Evolutionary conservation across 2,113 vertebrate species (phyloP), one percentile per base, ranked within the genome.

Genomic region (Saimiri boliviensis): DNA sequence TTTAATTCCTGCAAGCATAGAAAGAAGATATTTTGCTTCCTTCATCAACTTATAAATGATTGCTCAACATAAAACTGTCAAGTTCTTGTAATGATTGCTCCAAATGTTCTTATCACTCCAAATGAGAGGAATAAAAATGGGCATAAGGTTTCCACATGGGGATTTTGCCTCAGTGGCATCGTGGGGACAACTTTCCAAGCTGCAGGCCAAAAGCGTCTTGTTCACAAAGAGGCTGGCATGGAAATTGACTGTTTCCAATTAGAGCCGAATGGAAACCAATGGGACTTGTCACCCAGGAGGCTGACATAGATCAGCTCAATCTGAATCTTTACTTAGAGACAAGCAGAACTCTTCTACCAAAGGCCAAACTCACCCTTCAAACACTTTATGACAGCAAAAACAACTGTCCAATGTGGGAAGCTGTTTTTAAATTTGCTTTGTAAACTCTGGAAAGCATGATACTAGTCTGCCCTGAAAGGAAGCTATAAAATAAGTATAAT

Each of bases 241-340:
- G 81, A 91, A 94, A 90, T 70, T 32, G 81, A 68, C 86, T 96
- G 88, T 91, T 97, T 97, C 86, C 95, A 95, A 16, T 81, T 68
- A 96, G 93, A 82, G 68, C 77, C 95, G 93, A 86, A 96, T 96
- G 86, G 94, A 95, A 97, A 94, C 82, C 98, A 96, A 93, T 73
- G 96, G 98, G 90, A 76, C 82, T 92, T 52, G 42, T 92, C 27
- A 20, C 49, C 14, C 76, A 82, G n/a, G 93, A 90, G 89, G 32
- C 0, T 40, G 88, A 54, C 95, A 60, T 25, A 47, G 58, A 96
- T 68, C 82, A 94, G 92, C 58, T 91, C 87, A 27, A 5, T 66
- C 82, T 92, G 42, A 45, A 37, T 19, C 86, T 93, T 47, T 27
- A 73, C 81, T 96, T 86, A 86, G 73, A 91, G 88, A 94, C 68